Conservation (phyloP, 2,797 vertebrate genomes). For the Sebastes goodei region DNA sequence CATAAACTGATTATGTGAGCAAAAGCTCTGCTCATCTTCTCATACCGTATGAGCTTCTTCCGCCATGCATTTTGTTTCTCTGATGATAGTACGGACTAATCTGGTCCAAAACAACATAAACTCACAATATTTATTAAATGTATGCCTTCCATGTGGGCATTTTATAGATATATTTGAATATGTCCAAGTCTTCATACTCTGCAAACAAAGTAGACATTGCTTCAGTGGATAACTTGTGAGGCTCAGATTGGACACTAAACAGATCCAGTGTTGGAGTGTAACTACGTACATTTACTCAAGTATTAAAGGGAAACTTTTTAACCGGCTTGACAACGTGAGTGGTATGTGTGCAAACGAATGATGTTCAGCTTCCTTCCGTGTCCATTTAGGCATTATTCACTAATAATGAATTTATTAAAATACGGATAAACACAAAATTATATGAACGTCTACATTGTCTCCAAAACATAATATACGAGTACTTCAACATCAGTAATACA, state of each 20-base stretch:
- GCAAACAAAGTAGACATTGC: too few relatives aligned
- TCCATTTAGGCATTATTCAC: neutral
- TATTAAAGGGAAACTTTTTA: too few relatives aligned
- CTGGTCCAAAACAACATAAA: neutral
- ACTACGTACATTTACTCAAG: too few relatives aligned
- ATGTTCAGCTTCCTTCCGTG: too few relatives aligned
- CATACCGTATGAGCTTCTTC: neutral
- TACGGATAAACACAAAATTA: too few relatives aligned
- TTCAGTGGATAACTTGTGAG: too few relatives aligned
- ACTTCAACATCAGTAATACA: neutral
- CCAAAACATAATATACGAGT: neutral
- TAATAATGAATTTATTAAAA: neutral
- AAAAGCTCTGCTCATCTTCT: neutral
- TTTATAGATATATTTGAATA: constrained; percentile 2
- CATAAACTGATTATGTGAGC: neutral
- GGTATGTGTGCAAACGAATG: too few relatives aligned
- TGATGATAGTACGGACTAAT: neutral
- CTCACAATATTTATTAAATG: constrained; percentile 6
- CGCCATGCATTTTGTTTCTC: neutral
- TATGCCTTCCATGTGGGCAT: neutral
- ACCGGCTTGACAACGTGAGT: too few relatives aligned
- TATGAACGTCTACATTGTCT: neutral
- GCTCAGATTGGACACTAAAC: neutral
- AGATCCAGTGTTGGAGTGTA: neutral
- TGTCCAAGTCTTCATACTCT: neutral